Evolutionary conservation across 2,113 vertebrate species (phyloP), one percentile per base, ranked within the genome.

Genomic region (Engystomops pustulosus): DNA sequence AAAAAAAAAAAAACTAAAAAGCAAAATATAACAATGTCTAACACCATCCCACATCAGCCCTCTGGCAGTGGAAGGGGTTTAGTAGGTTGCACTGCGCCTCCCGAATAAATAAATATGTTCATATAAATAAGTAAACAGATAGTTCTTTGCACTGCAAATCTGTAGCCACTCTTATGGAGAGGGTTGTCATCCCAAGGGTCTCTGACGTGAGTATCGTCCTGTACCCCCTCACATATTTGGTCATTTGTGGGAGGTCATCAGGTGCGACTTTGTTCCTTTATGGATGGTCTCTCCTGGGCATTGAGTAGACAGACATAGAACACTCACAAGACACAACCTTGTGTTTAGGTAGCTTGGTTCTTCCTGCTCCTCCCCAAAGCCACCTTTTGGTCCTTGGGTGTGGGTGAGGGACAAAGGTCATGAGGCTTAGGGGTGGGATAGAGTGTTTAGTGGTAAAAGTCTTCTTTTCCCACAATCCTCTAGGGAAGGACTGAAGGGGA

Each of bases 281-380:
- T 9, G 53, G 65, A 67, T 67, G 62, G 62, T 51, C 45, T 36
- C 62, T 77, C 72, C 65, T 38, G 65, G 80, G 83, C 62, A 41
- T 58, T 85, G 60, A 79, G 83, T 65, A 84, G 75, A 85, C 83
- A 85, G 83, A 85, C 83, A 85, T 27, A 79, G 74, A 79, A 85
- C 83, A 85, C 83, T 85, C 83, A 85, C 83, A 85, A 85, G 83
- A 85, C 74, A 85, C 72, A 84, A 76, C 72, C 82, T 85, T 85
- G 83, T 79, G 83, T 85, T 85, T 85, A 85, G 83, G 83, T 85
- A 85, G 74, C 83, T 79, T 85, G 74, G 83, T 85, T 75, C 83
- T 69, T 85, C 47, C 83, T 79, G 74, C 75, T 79, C 65, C 47
- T 49, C 75, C 74, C 83, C 83, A 69, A 58, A 70, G 75, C 75